A percentile compares a stretch with the other conserved stretches of the same genome.
Evolutionary conservation across 1,140 invertebrate genomes (phyloP).

Genomic region (Chymomyza costata): DNA sequence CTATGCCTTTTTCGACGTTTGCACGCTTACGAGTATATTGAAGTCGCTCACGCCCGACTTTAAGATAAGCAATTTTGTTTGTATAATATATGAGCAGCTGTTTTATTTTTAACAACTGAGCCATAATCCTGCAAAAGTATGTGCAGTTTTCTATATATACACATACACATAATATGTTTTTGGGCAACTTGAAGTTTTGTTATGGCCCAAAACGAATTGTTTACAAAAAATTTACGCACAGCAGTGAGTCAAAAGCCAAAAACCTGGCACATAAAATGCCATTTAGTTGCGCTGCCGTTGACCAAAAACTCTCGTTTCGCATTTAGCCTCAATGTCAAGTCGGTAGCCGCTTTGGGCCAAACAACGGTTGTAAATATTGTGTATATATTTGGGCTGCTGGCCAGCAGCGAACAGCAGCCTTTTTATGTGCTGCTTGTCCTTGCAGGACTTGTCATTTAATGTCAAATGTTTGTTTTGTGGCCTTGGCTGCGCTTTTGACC

Average conservation of each 20-base stretch:
- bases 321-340: conserved; percentile 38
- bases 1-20: too few species aligned
- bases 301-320: too few species aligned
- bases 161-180: too few species aligned
- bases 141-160: too few species aligned
- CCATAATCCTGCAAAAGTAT: too few species aligned
- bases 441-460: conserved; percentile 40
- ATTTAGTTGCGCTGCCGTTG: conserved; percentile 60
- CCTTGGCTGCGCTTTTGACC: conserved; percentile 38
- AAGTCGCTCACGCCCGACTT: too few species aligned
- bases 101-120: conserved; percentile 42
- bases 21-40: too few species aligned
- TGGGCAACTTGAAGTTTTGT: too few species aligned
- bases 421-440: conserved; percentile 47
- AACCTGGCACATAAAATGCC: conserved; percentile 49
- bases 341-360: conserved; percentile 39
- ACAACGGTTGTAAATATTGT: conserved; percentile 59
- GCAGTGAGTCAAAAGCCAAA: conserved; percentile 30
- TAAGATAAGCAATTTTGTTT: too few species aligned
- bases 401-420: conserved; percentile 13
- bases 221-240: conserved; percentile 59
- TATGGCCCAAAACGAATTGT: conserved; percentile 66
- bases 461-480: conserved; percentile 11
- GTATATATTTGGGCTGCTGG: conserved; percentile 49
- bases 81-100: too few species aligned